Conservation (phyloP, 2,888 invertebrate genomes). For the Resseliella maxima region DNA sequence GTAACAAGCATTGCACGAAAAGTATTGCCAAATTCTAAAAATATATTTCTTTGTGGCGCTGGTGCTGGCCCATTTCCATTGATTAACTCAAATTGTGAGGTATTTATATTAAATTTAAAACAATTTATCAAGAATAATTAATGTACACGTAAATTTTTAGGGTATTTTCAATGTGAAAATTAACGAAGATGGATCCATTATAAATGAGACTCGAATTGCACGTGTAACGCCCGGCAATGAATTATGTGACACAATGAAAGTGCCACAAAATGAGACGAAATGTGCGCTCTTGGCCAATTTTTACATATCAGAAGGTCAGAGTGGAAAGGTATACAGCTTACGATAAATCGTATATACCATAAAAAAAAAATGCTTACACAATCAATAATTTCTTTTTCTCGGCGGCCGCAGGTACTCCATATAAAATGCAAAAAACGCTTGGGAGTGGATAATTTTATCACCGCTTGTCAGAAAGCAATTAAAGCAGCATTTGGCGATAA, state of each 20-base stretch:
- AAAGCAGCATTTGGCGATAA: background rate
- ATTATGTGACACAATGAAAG: background rate
- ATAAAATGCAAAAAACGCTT: slow-evolving; percentile 24
- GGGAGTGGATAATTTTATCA: background rate
- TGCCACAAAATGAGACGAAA: background rate
- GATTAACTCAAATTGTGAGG: slow-evolving; percentile 87
- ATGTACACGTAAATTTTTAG: slow-evolving; percentile 65
- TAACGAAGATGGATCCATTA: slow-evolving; percentile 69
- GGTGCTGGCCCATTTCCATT: slow-evolving; percentile 92
- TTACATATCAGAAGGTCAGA: background rate
- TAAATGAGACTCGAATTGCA: slow-evolving; percentile 80
- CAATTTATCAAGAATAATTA: background rate
- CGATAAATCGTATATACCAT: background rate
- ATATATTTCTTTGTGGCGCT: slow-evolving; percentile 82
- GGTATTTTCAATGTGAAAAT: slow-evolving; percentile 81
- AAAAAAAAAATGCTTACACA: background rate
- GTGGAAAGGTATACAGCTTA: slow-evolving; percentile 11
- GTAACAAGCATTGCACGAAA: slow-evolving; percentile 71
- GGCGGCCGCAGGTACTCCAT: background rate
- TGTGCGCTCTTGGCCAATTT: background rate
- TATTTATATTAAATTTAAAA: slow-evolving; percentile 63
- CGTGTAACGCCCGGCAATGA: slow-evolving; percentile 68
- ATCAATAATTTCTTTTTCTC: background rate
- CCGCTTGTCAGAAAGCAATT: background rate
- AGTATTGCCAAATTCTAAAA: slow-evolving; percentile 69